Evolutionary conservation across 2,797 vertebrate genomes (phyloP).

Genomic region (Sebastiscus tertius): DNA sequence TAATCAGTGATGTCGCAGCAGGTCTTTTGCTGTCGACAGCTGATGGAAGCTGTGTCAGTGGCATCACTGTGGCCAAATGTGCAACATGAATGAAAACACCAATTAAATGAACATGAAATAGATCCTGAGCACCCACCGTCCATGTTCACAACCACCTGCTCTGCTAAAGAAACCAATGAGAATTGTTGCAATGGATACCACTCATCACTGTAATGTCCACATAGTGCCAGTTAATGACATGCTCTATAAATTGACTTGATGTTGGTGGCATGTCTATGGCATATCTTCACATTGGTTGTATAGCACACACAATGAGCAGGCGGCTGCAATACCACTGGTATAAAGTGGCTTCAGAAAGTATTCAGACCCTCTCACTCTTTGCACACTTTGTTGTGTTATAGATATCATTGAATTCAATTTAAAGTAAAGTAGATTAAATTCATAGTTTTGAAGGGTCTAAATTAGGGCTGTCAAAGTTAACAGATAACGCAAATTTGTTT

Average conservation of each 20-base stretch:
- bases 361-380: background rate
- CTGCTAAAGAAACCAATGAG: background rate
- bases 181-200: constrained; percentile 34
- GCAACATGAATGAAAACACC: constrained; percentile 3
- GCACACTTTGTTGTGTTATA: no score
- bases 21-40: background rate
- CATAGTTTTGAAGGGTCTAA: no score
- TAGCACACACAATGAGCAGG: background rate
- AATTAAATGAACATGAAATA: background rate
- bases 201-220: background rate
- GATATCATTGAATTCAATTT: no score
- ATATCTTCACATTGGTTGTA: background rate
- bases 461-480: no score
- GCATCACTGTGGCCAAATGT: background rate
- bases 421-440: no score
- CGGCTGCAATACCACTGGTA: background rate
- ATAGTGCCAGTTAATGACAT: constrained; percentile 21
- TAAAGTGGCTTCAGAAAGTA: background rate
- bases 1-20: background rate
- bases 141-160: constrained; percentile 13
- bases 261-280: background rate
- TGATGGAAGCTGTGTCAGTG: background rate
- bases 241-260: background rate
- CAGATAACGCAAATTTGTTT: no score
- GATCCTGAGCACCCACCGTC: background rate